phyloP scores from a whole-genome alignment of 2,797 vertebrate genomes.

The Muscicapa comitata region DNA sequence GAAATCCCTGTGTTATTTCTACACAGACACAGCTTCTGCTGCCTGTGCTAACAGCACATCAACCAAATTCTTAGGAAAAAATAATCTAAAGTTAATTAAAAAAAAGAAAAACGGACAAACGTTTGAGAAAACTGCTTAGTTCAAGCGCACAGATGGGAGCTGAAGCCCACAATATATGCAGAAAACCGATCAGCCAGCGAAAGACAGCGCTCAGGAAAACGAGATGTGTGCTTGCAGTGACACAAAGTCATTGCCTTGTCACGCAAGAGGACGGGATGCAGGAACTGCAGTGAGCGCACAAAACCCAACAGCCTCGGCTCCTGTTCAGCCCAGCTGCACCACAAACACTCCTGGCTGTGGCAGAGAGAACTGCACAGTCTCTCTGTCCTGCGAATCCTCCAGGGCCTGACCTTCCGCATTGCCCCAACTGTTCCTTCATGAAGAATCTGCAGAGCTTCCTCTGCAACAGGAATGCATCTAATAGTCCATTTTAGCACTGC shows the following conservation, averaged over 20 bases:
- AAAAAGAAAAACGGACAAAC: neutral
- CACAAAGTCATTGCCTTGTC: conserved; percentile 53
- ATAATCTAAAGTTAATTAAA: conserved; percentile 45
- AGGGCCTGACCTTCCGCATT: neutral
- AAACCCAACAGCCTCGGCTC: neutral
- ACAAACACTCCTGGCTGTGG: neutral
- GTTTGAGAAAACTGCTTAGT: conserved; percentile 5
- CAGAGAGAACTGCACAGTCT: neutral
- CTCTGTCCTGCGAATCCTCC: neutral
- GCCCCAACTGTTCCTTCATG: neutral
- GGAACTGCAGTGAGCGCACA: neutral
- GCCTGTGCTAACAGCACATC: neutral
- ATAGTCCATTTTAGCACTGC: conserved; percentile 54
- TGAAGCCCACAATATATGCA: neutral
- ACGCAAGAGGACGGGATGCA: neutral
- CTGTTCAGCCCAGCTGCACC: conserved; percentile 35
- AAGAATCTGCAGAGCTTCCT: conserved; percentile 32
- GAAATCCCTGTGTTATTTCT: conserved; percentile 15
- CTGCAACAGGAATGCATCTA: neutral
- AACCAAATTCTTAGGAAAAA: conserved; percentile 27
- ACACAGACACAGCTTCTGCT: neutral
- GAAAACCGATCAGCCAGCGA: neutral
- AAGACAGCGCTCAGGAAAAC: conserved; percentile 2
- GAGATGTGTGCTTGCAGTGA: neutral
- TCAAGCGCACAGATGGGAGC: conserved; percentile 45